Base-by-base conservation (phyloP, 2,888 invertebrate species). In the Eurois occulta region DNA sequence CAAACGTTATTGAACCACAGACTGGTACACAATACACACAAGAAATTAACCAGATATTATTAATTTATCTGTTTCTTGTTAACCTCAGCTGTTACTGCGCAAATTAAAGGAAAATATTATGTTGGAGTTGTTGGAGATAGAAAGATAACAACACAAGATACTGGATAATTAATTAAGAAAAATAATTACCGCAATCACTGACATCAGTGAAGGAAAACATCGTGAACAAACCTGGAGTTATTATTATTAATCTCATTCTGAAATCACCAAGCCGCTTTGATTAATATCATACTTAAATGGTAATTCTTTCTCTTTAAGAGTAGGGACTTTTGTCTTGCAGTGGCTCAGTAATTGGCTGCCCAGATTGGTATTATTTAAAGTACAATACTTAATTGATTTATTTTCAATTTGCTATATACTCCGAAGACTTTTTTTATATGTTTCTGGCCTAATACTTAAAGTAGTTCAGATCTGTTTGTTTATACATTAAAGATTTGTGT, bases 31-130 rank as follows among this genome's bases (percentile, higher is more conserved):
- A 48, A 66, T 11, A 72, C 11, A 72, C 8, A 72, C 11, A 62
- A 28, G 78, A 81, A 62, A 73, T 82, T 73, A 78, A 46, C 67
- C 83, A 78, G 81, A 78, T 72, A 78, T 78, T 35, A 66, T 66
- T 66, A 58, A 52, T 70, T 66, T 38, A 28, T 77, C 48, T 81
- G 82, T 35, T 62, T 62, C 62, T 62, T 21, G 43, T 73, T 62
- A 38, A 28, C 43, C 7, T 16, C 71, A 58, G 32, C 46, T 60
- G 55, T n/a, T 64, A 41, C 46, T 32, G 38, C 66, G 64, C 58
- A 72, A 64, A 69, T 78, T 41, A 62, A 70, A 78, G 21, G 32
- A 16, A 48, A 77, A 77, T 77, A 78, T 24, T n/a, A n/a, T n/a
- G n/a, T n/a, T n/a, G n/a, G n/a, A n/a, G n/a, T 2, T 3, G 32